phyloP scores from a whole-genome alignment of 2,113 vertebrate species.

The Malurus melanocephalus region DNA sequence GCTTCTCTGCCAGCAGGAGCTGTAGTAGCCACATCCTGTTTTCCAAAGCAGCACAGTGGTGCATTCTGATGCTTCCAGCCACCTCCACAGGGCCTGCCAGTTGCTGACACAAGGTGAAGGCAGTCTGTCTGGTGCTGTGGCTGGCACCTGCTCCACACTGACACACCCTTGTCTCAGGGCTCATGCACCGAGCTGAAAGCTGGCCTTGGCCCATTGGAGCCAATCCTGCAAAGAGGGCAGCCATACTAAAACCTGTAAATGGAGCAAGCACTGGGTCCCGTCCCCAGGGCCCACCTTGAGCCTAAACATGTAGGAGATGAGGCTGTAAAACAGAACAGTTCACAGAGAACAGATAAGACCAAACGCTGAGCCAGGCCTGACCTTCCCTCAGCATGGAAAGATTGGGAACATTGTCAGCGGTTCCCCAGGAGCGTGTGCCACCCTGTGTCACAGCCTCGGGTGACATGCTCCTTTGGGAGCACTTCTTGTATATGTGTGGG shows the following conservation, averaged over 20 bases:
- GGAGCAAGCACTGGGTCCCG: accelerated
- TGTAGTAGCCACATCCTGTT: not conserved
- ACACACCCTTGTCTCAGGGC: not conserved
- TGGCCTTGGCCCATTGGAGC: not conserved
- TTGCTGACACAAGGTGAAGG: not conserved
- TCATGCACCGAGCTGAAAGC: not conserved
- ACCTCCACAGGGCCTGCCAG: not conserved
- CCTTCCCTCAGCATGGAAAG: not conserved
- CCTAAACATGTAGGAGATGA: accelerated
- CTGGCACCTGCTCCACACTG: not conserved
- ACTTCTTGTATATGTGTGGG: accelerated
- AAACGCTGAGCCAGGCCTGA: not conserved
- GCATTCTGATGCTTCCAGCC: not conserved
- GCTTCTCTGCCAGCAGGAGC: not conserved
- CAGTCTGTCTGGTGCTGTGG: not conserved
- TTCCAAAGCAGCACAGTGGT: not conserved
- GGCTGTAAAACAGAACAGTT: not conserved
- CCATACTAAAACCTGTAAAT: not conserved
- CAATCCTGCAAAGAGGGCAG: not conserved
- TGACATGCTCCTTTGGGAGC: accelerated
- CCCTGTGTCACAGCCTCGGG: not conserved
- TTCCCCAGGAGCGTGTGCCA: not conserved
- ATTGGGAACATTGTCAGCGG: not conserved
- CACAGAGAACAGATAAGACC: not conserved
- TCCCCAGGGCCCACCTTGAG: not conserved